Evolutionary conservation across 2,888 invertebrate species (phyloP), one percentile per base, ranked within the genome.

Genomic region (Coleophora flavipennella): DNA sequence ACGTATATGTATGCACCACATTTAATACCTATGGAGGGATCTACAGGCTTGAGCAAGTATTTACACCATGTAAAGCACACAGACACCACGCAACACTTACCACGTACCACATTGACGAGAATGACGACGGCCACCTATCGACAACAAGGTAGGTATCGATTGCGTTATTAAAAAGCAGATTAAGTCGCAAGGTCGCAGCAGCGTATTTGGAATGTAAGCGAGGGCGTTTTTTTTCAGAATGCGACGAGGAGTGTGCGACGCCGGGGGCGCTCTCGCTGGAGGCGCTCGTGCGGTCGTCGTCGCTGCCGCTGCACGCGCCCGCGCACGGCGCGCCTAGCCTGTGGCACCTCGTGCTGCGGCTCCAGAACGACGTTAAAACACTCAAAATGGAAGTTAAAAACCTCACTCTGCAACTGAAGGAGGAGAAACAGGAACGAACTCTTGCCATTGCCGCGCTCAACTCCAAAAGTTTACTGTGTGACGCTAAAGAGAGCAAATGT

Each of bases 281-380:
- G 44, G 72, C 75, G 41, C 60, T 86, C 52, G 84, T 83, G 47
- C 61, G 85, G 46, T 85, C 85, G 26, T 80, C 85, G 20, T 80
- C 80, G 32, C 65, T 85, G 57, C 85, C 85, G 39, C 73, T 80
- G 51, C 80, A 80, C 57, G 67, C 68, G 29, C 4, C 29, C 9
- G 29, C 29, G 29, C 72, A 73, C 56, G 69, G 65, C 36, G 66
- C 67, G 62, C 91, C 92, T 67, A 90, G 89, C 57, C 76, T 93
- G 55, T 91, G 92, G 72, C 90, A 93, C 53, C 90, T 92, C 41
- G 91, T 94, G 48, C 90, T 92, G 83, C 87, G 90, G 45, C 72
- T 94, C 55, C 91, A 91, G 65, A 91, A 90, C 62, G 91, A 93
- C 74, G 85, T 94, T 48, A 88, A 88, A 57, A 86, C 87, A 42